Evolutionary conservation across 2,113 vertebrate genomes (phyloP).

Genomic region (Speoplatyrhinus poulsoni): DNA sequence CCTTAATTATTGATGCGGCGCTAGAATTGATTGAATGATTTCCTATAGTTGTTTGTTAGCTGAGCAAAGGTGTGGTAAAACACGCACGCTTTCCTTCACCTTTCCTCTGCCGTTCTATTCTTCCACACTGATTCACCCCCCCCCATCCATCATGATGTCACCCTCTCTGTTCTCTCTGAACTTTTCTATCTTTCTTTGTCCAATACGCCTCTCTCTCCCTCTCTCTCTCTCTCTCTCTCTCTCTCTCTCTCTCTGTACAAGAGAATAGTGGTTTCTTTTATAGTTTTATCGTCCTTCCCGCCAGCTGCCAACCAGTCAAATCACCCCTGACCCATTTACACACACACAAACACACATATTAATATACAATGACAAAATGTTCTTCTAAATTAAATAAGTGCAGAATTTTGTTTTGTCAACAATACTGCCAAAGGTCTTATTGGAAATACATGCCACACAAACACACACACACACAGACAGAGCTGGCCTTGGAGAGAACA

Average conservation of each 20-base stretch:
- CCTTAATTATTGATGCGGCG: constrained; percentile 33
- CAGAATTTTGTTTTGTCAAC: constrained; percentile 19
- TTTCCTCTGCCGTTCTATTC: neutral
- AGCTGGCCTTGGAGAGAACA: constrained; percentile 29
- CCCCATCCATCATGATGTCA: constrained; percentile 46
- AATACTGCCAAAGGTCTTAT: constrained; percentile 27
- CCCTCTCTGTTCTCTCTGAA: constrained; percentile 18
- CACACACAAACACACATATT: neutral
- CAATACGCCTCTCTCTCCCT: constrained; percentile 15
- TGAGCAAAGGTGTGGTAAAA: constrained; percentile 1
- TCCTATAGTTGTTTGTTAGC: neutral
- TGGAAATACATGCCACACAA: constrained; percentile 12
- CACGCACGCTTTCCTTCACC: neutral
- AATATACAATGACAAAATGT: constrained; percentile 45
- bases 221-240: constrained; percentile 44
- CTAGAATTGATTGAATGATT: neutral
- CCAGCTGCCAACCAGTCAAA: constrained; percentile 42
- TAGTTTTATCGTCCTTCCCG: constrained; percentile 24
- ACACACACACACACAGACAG: constrained; percentile 20
- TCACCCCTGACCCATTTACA: neutral
- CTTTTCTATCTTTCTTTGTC: neutral
- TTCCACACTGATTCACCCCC: constrained; percentile 6
- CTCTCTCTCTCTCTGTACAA: constrained; percentile 24
- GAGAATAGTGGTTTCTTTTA: constrained; percentile 23
- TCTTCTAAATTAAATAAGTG: neutral